Conservation (phyloP, 2,888 invertebrate genomes). For the Ephialtes manifestator region DNA sequence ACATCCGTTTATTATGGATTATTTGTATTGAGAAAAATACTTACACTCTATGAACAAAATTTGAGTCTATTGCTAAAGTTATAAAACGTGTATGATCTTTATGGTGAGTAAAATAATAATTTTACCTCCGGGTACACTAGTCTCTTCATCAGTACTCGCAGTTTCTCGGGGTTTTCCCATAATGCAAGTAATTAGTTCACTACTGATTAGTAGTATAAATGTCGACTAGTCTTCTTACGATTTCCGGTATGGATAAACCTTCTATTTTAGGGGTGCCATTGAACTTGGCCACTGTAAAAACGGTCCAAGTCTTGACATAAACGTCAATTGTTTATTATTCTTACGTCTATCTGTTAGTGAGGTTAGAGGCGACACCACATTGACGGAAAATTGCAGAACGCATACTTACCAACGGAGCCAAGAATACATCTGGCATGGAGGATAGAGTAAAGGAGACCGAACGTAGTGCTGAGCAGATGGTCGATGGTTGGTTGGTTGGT, state of each 20-base stretch:
- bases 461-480: too few species aligned
- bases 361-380: conserved; percentile 7
- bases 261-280: not conserved
- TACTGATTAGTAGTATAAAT: not conserved
- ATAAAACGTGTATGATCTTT: not conserved
- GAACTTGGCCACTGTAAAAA: too few species aligned
- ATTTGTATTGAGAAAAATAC: not conserved
- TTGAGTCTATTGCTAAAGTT: too few species aligned
- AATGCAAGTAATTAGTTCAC: not conserved
- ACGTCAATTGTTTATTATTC: not conserved
- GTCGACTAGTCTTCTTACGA: not conserved
- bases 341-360: not conserved
- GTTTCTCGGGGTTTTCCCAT: conserved; percentile 80
- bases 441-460: too few species aligned
- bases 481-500: too few species aligned
- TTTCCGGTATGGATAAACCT: too few species aligned
- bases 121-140: conserved; percentile 70
- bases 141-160: conserved; percentile 79
- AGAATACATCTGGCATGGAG: too few species aligned
- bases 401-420: too few species aligned
- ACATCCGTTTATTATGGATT: not conserved
- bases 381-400: too few species aligned
- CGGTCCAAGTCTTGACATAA: not conserved
- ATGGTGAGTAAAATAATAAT: not conserved
- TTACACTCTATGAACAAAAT: not conserved